Percentiles rank a stretch among this genome's conserved stretches.
Conservation (phyloP, 2,888 invertebrate species). For the Neoaliturus tenellus region DNA sequence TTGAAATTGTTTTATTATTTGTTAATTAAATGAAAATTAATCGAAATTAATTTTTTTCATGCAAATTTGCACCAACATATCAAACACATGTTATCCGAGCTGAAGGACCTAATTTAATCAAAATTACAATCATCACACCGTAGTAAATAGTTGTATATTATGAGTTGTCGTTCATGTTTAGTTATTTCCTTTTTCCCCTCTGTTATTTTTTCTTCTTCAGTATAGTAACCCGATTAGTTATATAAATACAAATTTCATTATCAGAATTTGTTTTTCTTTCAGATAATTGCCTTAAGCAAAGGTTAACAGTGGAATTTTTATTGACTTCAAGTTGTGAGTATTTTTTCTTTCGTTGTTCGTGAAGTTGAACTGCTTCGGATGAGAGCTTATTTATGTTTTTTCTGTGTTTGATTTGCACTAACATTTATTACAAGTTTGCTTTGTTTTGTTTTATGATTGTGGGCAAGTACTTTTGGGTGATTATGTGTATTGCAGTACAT, state of each 20-base stretch:
- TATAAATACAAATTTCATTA: background rate
- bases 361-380: background rate
- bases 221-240: too few species aligned
- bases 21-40: too few species aligned
- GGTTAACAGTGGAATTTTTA: constrained; percentile 26
- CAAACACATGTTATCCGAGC: too few species aligned
- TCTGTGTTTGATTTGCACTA: constrained; percentile 1
- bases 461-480: background rate
- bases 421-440: background rate
- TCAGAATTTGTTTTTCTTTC: background rate
- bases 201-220: too few species aligned
- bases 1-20: too few species aligned
- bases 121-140: too few species aligned
- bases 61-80: too few species aligned
- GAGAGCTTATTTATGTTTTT: background rate
- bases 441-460: background rate
- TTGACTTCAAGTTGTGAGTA: constrained; percentile 15
- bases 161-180: too few species aligned
- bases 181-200: too few species aligned
- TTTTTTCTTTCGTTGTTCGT: background rate
- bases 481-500: background rate
- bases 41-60: too few species aligned
- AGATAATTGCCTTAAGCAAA: constrained; percentile 12
- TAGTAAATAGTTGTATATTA: too few species aligned
- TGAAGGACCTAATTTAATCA: too few species aligned